Base-by-base conservation (phyloP, 53 echinoderm and acorn worm genomes). In the Actinopyga echinites region DNA sequence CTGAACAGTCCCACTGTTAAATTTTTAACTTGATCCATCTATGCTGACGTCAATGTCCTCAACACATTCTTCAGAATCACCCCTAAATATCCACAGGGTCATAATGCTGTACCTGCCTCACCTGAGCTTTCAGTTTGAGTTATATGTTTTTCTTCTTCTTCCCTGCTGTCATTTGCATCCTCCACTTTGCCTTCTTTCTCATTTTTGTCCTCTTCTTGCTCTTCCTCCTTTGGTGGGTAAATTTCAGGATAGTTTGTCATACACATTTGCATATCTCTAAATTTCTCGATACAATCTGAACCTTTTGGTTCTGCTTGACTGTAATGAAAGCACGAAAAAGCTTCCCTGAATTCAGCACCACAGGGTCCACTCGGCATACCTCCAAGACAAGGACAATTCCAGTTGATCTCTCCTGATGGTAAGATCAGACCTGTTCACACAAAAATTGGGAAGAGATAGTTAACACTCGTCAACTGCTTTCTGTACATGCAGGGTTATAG, bases 271-370 rank as follows among this genome's bases (percentile, higher is more conserved):
- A 95, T 93, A 49, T 84, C 84, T 58, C 95, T 89, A 69, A 95
- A 93, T 34, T 91, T 84, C 82, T 95, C 91, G 23, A 95, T 85
- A 80, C 95, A 95, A 29, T 95, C 91, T 2, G 93, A 93, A 4
- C 93, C 93, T 69, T 96, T 96, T 67, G 89, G 89, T 38, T 92
- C 95, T 1, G 83, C 89, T 23, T 83, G 79, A 56, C 93, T 95
- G 85, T 91, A 93, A 84, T 95, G 95, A 74, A 95, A 95, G 79
- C 95, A 95, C 79, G 95, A 93, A 84, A 95, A 95, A 69, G 93
- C 93, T 15, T 95, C 91, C 13, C 93, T 57, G 75, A 95, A 93
- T 64, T 95, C 95, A 30, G 89, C 90, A 20, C 95, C 93, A 26
- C 95, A 95, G 1, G 95, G 95, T 21, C 95, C 95, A 42, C 91